Conservation (phyloP, 1,140 invertebrate genomes). For the Muscidifurax raptorellus region DNA sequence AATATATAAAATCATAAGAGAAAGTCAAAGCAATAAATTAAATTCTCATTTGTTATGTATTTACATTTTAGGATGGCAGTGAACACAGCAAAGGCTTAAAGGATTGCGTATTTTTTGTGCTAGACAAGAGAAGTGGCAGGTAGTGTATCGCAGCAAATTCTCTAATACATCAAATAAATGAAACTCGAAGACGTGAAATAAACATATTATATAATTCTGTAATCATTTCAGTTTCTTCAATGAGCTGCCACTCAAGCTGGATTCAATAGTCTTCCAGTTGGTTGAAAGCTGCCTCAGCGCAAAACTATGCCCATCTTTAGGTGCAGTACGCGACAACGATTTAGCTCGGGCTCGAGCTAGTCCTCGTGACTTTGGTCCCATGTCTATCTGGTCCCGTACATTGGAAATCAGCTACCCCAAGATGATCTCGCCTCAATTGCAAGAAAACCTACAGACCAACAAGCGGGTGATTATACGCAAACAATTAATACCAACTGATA, state of each 20-base stretch:
- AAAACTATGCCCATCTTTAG: background rate
- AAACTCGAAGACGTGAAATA: background rate
- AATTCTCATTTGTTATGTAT: background rate
- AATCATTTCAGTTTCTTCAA: conserved; percentile 10
- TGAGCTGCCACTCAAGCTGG: background rate
- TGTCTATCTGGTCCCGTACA: conserved; percentile 6
- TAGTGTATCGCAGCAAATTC: background rate
- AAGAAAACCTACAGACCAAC: background rate
- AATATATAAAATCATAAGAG: background rate
- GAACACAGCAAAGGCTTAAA: background rate
- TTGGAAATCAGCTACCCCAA: conserved; percentile 3
- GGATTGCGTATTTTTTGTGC: conserved; percentile 20
- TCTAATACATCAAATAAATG: background rate
- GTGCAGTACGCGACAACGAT: background rate
- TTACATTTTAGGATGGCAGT: background rate
- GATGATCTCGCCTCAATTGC: background rate
- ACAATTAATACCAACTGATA: background rate
- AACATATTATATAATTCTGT: background rate
- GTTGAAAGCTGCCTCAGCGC: background rate
- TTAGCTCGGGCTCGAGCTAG: background rate
- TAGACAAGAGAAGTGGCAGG: background rate
- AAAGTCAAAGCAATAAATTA: background rate
- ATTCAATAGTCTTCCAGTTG: background rate
- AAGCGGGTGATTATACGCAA: background rate
- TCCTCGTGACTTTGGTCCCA: background rate